Conservation (phyloP, 2,888 invertebrate species). For the Caenorhabditis sp. region DNA sequence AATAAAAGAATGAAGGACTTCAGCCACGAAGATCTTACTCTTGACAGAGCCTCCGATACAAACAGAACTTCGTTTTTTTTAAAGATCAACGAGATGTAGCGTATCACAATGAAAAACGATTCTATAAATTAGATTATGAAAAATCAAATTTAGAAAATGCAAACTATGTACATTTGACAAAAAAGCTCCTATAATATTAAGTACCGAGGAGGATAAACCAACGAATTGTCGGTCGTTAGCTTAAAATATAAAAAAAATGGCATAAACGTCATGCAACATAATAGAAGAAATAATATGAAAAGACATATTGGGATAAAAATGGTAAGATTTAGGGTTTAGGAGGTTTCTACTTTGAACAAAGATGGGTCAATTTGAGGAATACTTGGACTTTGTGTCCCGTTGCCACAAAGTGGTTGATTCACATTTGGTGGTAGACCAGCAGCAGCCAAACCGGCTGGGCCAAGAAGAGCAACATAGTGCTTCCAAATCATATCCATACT, state of each 20-base stretch:
- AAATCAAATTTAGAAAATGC: not conserved
- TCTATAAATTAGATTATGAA: not conserved
- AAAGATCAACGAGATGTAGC: not conserved
- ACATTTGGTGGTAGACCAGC: constrained; percentile 51
- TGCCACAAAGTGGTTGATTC: constrained; percentile 14
- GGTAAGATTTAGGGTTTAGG: not conserved
- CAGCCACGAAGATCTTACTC: constrained; percentile 17
- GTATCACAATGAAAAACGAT: constrained; percentile 3
- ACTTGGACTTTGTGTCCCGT: constrained; percentile 24
- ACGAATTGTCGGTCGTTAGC: not conserved
- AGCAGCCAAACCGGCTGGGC: constrained; percentile 60
- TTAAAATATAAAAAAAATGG: not conserved
- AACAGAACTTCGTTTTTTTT: constrained; percentile 8
- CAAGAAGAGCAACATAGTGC: constrained; percentile 62
- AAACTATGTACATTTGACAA: not conserved
- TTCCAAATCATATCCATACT: constrained; percentile 64
- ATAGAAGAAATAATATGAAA: not conserved
- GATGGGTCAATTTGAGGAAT: constrained; percentile 33
- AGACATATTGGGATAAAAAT: not conserved
- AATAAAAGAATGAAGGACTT: constrained; percentile 11
- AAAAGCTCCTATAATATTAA: constrained; percentile 1
- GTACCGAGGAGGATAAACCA: not conserved
- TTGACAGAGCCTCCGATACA: constrained; percentile 20
- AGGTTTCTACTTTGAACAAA: constrained; percentile 37
- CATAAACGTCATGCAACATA: constrained; percentile 7